Conservation (phyloP, 2,113 vertebrate genomes). For the Gulo gulo region DNA sequence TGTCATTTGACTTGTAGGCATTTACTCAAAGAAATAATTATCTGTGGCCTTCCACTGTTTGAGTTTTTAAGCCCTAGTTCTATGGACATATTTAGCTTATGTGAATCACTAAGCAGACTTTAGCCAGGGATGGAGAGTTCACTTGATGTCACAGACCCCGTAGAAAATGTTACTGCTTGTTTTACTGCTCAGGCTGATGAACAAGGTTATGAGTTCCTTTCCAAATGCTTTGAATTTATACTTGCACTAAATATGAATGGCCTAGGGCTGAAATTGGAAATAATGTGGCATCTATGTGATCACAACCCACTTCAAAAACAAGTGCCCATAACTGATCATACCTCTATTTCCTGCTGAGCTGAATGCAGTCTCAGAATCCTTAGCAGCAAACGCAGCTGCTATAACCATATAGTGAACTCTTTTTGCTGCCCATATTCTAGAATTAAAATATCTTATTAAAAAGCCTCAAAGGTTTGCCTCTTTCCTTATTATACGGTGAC, state of each 20-base stretch:
- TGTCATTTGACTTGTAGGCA: not conserved
- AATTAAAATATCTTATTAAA: not conserved
- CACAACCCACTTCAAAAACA: not conserved
- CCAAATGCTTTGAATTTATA: slow-evolving; percentile 21
- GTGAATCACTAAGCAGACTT: not conserved
- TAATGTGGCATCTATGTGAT: not conserved
- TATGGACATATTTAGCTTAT: slow-evolving; percentile 4
- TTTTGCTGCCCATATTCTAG: not conserved
- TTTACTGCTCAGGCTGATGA: not conserved
- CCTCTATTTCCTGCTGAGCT: not conserved
- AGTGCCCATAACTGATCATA: not conserved
- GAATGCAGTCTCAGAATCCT: not conserved
- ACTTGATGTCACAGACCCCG: not conserved
- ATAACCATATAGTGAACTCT: not conserved
- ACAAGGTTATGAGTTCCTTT: not conserved
- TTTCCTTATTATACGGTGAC: not conserved
- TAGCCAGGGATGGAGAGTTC: not conserved
- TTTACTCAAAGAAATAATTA: not conserved
- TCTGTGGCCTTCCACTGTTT: not conserved
- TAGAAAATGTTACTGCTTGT: not conserved
- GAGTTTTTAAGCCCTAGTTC: slow-evolving; percentile 1
- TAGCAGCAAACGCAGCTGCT: not conserved
- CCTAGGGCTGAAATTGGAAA: not conserved
- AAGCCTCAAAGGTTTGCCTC: not conserved
- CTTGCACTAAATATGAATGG: slow-evolving; percentile 18